Evolutionary conservation across 1,140 invertebrate species (phyloP).

Genomic region (Hyles vespertilio): DNA sequence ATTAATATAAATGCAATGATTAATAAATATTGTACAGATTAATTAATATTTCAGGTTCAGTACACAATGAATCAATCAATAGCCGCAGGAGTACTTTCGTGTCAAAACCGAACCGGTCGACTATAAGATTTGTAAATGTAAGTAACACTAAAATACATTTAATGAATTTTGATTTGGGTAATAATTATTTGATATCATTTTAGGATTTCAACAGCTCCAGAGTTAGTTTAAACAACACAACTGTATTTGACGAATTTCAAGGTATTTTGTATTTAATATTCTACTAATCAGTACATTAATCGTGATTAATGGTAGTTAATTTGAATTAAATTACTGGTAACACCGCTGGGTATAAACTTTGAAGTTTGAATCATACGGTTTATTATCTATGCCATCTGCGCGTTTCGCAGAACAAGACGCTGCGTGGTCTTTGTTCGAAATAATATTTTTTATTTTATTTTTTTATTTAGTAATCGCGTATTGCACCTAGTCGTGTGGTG

Average conservation of each 20-base stretch:
- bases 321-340: constrained; percentile 10
- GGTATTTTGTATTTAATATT: constrained; percentile 30
- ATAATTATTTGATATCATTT: constrained; percentile 12
- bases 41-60: constrained; percentile 44
- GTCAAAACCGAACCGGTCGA: constrained; percentile 54
- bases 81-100: constrained; percentile 58
- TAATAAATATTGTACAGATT: constrained; percentile 11
- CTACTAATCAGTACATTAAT: not conserved
- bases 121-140: constrained; percentile 56
- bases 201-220: constrained; percentile 49
- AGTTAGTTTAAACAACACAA: constrained; percentile 41
- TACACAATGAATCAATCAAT: constrained; percentile 63
- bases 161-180: not conserved
- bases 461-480: constrained; percentile 46
- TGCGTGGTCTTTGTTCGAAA: constrained; percentile 46
- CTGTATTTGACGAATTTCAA: constrained; percentile 46
- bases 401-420: constrained; percentile 55
- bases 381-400: constrained; percentile 16
- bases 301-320: constrained; percentile 1
- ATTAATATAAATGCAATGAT: constrained; percentile 13
- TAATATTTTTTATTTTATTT: constrained; percentile 64
- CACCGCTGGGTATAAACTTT: not conserved
- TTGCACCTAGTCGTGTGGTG: constrained; percentile 36
- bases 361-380: constrained; percentile 1
- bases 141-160: constrained; percentile 17